These are phyloP conservation scores for Drosophila tristis DNA, from an alignment of 1,140 invertebrate genomes.

Conservation along the genomic window DNA sequence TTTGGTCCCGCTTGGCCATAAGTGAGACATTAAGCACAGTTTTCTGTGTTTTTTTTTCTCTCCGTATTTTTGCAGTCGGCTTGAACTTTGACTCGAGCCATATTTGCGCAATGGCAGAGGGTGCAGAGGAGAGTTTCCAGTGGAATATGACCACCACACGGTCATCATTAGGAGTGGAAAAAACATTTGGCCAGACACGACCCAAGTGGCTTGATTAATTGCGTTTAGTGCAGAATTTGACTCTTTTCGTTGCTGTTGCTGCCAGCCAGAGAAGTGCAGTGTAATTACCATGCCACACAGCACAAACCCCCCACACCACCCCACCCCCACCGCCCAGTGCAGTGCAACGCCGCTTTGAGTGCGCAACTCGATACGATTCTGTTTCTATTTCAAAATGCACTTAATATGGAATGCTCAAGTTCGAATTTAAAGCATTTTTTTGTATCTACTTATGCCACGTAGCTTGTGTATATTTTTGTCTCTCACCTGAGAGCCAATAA, in stretches of 20 bases:
- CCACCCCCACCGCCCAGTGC: background rate
- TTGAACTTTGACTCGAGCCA: conserved; percentile 73
- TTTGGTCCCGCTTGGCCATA: conserved; percentile 66
- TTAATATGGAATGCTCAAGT: conserved; percentile 80
- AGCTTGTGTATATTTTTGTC: background rate
- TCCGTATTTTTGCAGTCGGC: conserved; percentile 28
- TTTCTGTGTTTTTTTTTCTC: background rate
- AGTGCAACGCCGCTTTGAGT: background rate
- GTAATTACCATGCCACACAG: conserved; percentile 73
- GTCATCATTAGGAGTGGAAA: conserved; percentile 73
- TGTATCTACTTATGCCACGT: conserved; percentile 2
- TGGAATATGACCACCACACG: conserved; percentile 43
- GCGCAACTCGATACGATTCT: conserved; percentile 37
- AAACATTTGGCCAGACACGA: conserved; percentile 79
- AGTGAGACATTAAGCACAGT: conserved; percentile 77
- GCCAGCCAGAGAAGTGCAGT: conserved; percentile 40
- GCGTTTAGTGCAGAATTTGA: conserved; percentile 75
- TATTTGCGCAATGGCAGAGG: conserved; percentile 64
- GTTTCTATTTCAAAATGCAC: conserved; percentile 78
- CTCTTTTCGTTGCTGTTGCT: conserved; percentile 62
- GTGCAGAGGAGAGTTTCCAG: background rate
- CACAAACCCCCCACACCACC: background rate
- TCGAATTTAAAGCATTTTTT: conserved; percentile 28
- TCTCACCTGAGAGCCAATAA: conserved; percentile 40
- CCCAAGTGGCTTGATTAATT: conserved; percentile 74